Evolutionary conservation across 2,888 invertebrate genomes (phyloP), one percentile per base, ranked within the genome.

Genomic region (Pteria penguin): DNA sequence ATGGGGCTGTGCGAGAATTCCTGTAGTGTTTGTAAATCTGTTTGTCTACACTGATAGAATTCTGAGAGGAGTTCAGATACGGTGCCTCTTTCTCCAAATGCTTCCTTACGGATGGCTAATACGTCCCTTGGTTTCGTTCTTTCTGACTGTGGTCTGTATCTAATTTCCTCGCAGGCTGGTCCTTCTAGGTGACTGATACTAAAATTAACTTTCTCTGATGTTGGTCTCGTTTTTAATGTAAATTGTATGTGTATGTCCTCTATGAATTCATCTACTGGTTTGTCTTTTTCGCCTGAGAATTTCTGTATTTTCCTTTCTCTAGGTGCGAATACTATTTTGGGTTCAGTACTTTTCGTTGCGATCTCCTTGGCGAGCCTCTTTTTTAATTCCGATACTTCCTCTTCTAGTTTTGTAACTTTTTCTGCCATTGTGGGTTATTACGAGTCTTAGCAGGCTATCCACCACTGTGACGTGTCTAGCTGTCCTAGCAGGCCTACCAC

Each of bases 151-250:
- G 33, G 33, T n/a, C n/a, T n/a, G n/a, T n/a, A n/a, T n/a, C n/a
- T n/a, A n/a, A n/a, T n/a, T n/a, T n/a, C n/a, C n/a, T 31, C 36
- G 18, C 32, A 4, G 24, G 62, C 32, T 32, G 32, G 3, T 18
- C 62, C 62, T 4, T 62, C 62, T 31, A 62, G 32, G 24, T 62
- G 62, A n/a, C 62, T 62, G 5, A 62, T 62, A 11, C 36, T 45
- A 24, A 65, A 65, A 18, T 65, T 45, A 4, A 65, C 45, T 24
- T 65, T 65, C 18, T 65, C 65, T 22, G 65, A 65, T 29, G 45
- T 65, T 11, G 36, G 65, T 2, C 65, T 65, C n/a, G 45, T 45
- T 22, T 65, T 45, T 45, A 65, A 18, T 1, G 26, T 45, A 3
- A 65, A 11, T 36, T 65, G 26, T 0, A 65, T 24, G 1, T 65